These are phyloP conservation scores for Pionites leucogaster DNA, from an alignment of 2,113 vertebrate genomes.

Conservation along the genomic window DNA sequence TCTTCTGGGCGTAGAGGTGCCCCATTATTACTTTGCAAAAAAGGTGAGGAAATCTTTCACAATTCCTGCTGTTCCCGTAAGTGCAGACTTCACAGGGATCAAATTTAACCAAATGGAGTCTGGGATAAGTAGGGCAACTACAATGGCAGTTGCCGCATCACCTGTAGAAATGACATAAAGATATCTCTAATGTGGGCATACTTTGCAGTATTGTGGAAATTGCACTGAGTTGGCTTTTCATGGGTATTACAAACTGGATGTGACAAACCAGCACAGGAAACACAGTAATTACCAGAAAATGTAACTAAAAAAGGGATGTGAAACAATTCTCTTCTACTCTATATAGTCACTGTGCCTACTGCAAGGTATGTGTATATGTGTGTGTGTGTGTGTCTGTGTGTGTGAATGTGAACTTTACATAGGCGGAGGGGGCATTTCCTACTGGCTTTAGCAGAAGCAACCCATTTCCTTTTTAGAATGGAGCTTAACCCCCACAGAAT, in stretches of 20 bases:
- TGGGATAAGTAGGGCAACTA: background rate
- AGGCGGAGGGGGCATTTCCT: background rate
- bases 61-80: background rate
- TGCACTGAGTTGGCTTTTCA: background rate
- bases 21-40: slow-evolving; percentile 91
- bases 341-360: background rate
- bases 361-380: no score
- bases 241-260: background rate
- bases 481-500: background rate
- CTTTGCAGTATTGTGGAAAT: background rate
- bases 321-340: background rate
- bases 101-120: background rate
- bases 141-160: background rate
- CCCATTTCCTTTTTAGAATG: background rate
- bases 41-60: slow-evolving; percentile 78
- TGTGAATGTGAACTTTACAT: background rate
- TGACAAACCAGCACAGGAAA: fast-evolving
- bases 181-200: background rate
- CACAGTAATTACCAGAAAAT: background rate
- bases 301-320: background rate
- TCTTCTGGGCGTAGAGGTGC: slow-evolving; percentile 89
- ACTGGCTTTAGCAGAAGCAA: background rate
- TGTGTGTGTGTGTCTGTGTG: fast-evolving
- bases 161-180: background rate
- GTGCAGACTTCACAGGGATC: background rate